Conservation (phyloP, 2,797 vertebrate genomes). For the Lithobates sylvaticus region DNA sequence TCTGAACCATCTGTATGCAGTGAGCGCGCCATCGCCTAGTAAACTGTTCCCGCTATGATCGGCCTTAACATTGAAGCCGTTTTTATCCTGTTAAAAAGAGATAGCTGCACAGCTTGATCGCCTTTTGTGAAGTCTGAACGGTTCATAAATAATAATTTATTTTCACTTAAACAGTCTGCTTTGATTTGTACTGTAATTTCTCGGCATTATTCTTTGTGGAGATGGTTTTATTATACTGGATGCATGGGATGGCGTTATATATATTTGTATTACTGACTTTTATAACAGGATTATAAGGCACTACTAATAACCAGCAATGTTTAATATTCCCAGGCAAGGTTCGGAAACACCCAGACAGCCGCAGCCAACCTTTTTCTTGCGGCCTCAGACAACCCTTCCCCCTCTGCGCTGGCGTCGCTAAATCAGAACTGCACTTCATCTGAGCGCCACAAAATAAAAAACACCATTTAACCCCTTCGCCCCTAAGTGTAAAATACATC, state of each 20-base stretch:
- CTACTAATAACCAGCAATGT: neutral
- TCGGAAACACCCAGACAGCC: too few relatives aligned
- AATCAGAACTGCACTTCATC: too few relatives aligned
- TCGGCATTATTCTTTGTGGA: neutral
- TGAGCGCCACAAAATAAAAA: too few relatives aligned
- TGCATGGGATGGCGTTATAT: neutral
- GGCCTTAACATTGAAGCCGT: neutral
- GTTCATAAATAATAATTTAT: conserved; percentile 8
- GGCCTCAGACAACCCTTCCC: too few relatives aligned
- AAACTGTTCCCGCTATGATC: neutral
- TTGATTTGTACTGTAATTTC: neutral
- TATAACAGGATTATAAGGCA: neutral
- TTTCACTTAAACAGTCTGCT: neutral
- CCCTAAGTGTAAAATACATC: too few relatives aligned
- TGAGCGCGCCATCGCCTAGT: neutral
- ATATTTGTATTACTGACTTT: neutral
- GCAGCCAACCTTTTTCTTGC: too few relatives aligned
- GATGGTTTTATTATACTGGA: neutral
- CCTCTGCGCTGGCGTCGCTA: too few relatives aligned
- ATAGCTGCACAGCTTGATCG: neutral
- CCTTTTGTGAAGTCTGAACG: conserved; percentile 6
- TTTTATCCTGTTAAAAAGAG: conserved; percentile 7
- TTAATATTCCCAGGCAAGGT: neutral
- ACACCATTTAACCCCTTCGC: too few relatives aligned
- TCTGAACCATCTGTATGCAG: neutral